Conservation (phyloP, 30 jellyfish, hydroid and myxozoan species). For the Turritopsis rubra region DNA sequence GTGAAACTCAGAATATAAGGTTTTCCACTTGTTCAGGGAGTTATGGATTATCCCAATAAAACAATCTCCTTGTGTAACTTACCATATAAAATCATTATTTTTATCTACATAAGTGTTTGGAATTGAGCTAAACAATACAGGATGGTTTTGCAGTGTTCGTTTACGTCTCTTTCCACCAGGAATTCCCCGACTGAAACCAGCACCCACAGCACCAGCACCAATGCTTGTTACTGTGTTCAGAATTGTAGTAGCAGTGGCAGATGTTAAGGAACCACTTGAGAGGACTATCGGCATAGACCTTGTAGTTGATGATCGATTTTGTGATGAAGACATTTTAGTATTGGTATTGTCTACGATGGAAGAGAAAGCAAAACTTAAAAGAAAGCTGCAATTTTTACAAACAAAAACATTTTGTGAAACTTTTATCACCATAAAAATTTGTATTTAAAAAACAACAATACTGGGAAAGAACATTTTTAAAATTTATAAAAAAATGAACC, state of each 20-base stretch:
- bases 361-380: background rate
- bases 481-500: no score
- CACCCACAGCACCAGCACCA: constrained; percentile 26
- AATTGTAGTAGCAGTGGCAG: constrained; percentile 43
- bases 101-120: constrained; percentile 72
- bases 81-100: constrained; percentile 89
- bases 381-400: background rate
- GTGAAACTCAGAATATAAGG: no score
- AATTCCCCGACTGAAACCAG: constrained; percentile 9
- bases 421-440: no score
- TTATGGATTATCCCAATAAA: no score
- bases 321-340: background rate
- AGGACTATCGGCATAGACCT: constrained; percentile 16
- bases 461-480: no score
- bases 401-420: no score
- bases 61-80: no score
- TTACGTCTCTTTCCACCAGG: constrained; percentile 33
- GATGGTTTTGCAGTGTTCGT: constrained; percentile 60
- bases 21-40: no score
- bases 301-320: constrained; percentile 15
- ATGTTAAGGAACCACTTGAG: constrained; percentile 15
- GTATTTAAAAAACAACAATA: no score
- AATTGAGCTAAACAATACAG: constrained; percentile 60
- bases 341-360: background rate
- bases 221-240: constrained; percentile 28